phyloP scores from a whole-genome alignment of 37 sponge, comb jelly and placozoan species.

The Bolinopsis microptera region DNA sequence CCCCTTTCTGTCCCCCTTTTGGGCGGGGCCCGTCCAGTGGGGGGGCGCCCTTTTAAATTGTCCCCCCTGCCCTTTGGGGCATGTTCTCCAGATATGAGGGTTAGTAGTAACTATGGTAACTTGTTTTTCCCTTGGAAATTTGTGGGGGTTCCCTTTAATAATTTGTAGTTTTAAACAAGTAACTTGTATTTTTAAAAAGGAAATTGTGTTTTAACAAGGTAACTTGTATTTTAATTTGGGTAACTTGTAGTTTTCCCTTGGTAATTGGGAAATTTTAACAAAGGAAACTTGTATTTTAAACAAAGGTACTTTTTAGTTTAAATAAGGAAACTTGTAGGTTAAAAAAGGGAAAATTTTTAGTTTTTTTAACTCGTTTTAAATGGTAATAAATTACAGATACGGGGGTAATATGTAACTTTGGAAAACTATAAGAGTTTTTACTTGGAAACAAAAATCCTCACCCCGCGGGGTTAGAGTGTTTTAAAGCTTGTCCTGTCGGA shows the following conservation, averaged over 20 bases:
- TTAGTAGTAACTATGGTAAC: slow-evolving; percentile 15
- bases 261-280: too few relatives aligned
- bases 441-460: not conserved
- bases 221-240: too few relatives aligned
- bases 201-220: too few relatives aligned
- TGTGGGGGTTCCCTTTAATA: too few relatives aligned
- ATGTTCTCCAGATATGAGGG: not conserved
- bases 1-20: not conserved
- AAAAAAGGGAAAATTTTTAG: not conserved
- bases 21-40: not conserved
- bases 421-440: not conserved
- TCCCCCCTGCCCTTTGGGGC: not conserved
- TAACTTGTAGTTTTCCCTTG: too few relatives aligned
- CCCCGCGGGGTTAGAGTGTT: not conserved
- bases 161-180: too few relatives aligned
- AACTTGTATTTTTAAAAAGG: too few relatives aligned
- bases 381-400: too few relatives aligned
- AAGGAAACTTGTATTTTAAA: not conserved
- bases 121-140: not conserved
- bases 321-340: too few relatives aligned
- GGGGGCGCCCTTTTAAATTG: not conserved
- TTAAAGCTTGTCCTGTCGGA: not conserved
- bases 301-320: too few relatives aligned
- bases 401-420: not conserved
- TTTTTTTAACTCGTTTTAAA: too few relatives aligned